Base-by-base conservation (phyloP, 2,797 vertebrate species). In the Falco novaeseelandiae region DNA sequence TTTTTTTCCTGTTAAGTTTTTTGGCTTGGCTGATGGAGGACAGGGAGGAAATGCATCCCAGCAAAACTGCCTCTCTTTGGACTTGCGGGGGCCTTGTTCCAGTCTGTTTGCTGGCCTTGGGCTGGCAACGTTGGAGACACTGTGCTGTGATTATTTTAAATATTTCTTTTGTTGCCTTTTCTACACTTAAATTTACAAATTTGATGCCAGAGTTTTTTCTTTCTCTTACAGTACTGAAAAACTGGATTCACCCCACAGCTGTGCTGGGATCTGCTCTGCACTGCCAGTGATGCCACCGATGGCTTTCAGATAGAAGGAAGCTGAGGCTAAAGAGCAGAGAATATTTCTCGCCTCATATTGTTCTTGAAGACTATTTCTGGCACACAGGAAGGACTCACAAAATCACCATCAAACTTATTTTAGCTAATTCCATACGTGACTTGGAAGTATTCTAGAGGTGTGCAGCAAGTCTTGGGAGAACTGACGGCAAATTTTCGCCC, bases 311-410 rank as follows among this genome's bases (percentile, higher is more conserved):
- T 83, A 96, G 83, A 94, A 94, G 95, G 96, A 98, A 97, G 90
- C 94, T 52, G 89, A 97, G 95, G 94, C 94, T 91, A 95, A 95
- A 91, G 89, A 95, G 94, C 97, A 97, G 79, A 87, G 87, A 95
- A 44, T 91, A 95, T 78, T 90, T 96, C 85, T 97, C 1, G 9
- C 54, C 82, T 80, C 55, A 57, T 42, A 96, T 93, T 95, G 86
- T 97, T 96, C 89, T 93, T 52, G 8, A 69, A 93, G 80, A 87
- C 91, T 96, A 96, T 96, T 97, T 96, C 77, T 97, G 88, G 78
- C 57, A 89, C 49, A 84, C 65, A 79, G 85, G 94, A 97, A 96
- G 57, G 80, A 89, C 87, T 95, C 23, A 2, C 46, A 96, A 94
- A 95, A 96, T 77, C 57, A 81, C 72, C 69, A 87, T 74, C 74